Evolutionary conservation across 2,888 invertebrate species (phyloP), one percentile per base, ranked within the genome.

Genomic region (Geophilus truncorum): DNA sequence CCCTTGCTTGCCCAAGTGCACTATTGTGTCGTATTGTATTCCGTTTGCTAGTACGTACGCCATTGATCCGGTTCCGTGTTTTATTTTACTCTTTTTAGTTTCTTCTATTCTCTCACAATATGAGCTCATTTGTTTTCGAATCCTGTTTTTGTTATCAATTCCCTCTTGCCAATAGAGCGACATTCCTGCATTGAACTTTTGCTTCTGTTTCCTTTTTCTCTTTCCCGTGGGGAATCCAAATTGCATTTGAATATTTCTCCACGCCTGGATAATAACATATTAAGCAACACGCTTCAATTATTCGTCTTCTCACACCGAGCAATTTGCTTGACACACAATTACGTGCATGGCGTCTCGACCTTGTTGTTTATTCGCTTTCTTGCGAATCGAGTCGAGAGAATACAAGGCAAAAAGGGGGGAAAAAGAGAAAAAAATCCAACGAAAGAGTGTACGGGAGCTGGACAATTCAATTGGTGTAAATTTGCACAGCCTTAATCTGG

Each of bases 401-500:
- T 23, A 4, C 15, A 45, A 45, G 18, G 45, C n/a, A 45, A 45
- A 45, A 45, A n/a, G n/a, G n/a, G n/a, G n/a, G n/a, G n/a, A n/a
- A n/a, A n/a, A n/a, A n/a, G n/a, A n/a, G n/a, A n/a, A n/a, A n/a
- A n/a, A n/a, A n/a, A n/a, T n/a, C n/a, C n/a, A n/a, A n/a, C 45
- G n/a, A 45, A 45, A n/a, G n/a, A 45, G 18, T 45, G 18, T 62
- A 25, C 62, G 28, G 12, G 25, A 62, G 62, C 62, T 25, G 62
- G 62, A 62, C 78, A 78, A 78, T 78, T 78, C 78, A 45, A 78
- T 78, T 78, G 34, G 78, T 78, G 78, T 78, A 78, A 78, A 78
- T 78, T 78, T 78, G 78, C 78, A 78, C 78, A 78, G 78, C 40
- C 78, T 78, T 78, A 78, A 78, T 78, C 45, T 40, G 25, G 40